These are phyloP conservation scores for Nezara viridula DNA, from an alignment of 2,888 invertebrate genomes.

Conservation along the genomic window DNA sequence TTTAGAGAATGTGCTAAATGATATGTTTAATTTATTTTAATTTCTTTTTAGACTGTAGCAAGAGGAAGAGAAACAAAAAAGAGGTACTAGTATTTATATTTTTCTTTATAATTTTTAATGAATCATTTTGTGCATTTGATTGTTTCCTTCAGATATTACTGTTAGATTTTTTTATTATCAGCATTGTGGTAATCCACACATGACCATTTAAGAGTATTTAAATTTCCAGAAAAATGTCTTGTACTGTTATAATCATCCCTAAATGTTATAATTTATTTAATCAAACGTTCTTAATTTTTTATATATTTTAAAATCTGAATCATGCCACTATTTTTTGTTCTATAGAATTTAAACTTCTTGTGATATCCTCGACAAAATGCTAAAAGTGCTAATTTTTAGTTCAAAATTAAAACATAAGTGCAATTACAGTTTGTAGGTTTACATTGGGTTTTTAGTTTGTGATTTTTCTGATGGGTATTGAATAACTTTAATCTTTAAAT, in stretches of 20 bases:
- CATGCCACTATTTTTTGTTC: neutral
- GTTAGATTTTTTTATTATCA: neutral
- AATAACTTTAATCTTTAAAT: neutral
- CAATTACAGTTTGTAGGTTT: neutral
- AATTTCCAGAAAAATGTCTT: neutral
- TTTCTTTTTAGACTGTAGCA: slow-evolving; percentile 8
- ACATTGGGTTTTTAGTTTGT: neutral
- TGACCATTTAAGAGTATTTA: neutral
- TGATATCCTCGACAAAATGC: neutral
- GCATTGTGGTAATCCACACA: neutral
- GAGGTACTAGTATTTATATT: slow-evolving; percentile 6
- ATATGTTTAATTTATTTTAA: slow-evolving; percentile 26
- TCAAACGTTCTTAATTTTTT: neutral
- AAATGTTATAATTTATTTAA: neutral
- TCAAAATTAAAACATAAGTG: neutral
- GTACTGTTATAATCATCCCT: neutral
- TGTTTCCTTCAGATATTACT: neutral
- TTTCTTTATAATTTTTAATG: neutral
- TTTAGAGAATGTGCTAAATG: neutral
- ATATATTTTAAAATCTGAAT: neutral
- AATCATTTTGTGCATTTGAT: neutral
- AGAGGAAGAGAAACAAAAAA: neutral
- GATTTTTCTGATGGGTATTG: neutral
- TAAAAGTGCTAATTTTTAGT: neutral
- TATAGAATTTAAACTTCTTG: neutral